Conservation (phyloP, 2,797 vertebrate species). For the Valencia hispanica region DNA sequence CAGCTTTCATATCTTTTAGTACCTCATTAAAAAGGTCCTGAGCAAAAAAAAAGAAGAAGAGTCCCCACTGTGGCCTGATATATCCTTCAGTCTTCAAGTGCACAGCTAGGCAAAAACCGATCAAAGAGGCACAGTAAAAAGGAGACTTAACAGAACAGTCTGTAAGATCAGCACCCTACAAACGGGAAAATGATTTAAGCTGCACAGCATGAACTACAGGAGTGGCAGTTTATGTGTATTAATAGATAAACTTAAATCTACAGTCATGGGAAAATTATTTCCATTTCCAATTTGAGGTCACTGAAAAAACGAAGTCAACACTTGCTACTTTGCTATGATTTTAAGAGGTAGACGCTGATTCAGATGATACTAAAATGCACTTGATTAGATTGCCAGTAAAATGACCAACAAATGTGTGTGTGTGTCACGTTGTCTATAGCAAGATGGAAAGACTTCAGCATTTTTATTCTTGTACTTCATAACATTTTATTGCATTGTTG, state of each 20-base stretch:
- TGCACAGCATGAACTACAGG: not conserved
- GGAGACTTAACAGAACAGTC: not conserved
- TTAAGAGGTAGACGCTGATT: not conserved
- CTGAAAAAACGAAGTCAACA: not conserved
- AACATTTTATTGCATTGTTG: not conserved
- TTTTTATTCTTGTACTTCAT: too few species aligned
- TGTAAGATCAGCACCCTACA: not conserved
- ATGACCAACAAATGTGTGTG: not conserved
- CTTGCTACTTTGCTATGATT: not conserved
- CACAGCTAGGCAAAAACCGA: not conserved
- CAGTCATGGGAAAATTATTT: not conserved
- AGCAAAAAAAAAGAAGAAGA: constrained; percentile 27
- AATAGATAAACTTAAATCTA: not conserved
- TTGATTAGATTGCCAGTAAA: not conserved
- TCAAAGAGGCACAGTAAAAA: not conserved
- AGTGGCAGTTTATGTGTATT: not conserved
- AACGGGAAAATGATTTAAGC: not conserved
- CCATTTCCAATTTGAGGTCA: not conserved
- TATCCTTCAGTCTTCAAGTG: not conserved
- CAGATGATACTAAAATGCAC: not conserved
- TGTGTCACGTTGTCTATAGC: too few species aligned
- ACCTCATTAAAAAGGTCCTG: constrained; percentile 84
- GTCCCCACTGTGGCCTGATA: not conserved
- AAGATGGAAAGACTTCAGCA: not conserved
- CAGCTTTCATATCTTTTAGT: constrained; percentile 83